Conservation (phyloP, 2,797 vertebrate species). For the Orientallactaga sibirica region DNA sequence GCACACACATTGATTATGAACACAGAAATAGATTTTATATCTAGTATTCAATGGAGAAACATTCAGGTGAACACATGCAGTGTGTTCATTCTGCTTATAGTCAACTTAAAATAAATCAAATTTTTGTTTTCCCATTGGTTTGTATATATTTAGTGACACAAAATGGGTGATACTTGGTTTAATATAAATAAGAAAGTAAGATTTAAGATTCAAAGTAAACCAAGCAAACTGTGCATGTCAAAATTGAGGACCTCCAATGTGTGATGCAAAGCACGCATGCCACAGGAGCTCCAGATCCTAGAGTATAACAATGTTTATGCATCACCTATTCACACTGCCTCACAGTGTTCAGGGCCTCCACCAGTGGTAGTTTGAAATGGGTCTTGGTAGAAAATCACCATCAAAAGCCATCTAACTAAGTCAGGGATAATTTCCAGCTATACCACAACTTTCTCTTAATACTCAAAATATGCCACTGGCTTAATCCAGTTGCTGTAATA, state of each 20-base stretch:
- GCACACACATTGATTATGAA: background rate
- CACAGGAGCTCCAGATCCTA: background rate
- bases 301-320: background rate
- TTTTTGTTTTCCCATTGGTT: background rate
- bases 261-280: background rate
- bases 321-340: background rate
- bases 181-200: background rate
- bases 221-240: background rate
- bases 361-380: background rate
- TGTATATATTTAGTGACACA: background rate
- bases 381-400: background rate
- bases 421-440: background rate
- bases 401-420: background rate
- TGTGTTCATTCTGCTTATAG: background rate
- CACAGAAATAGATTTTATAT: background rate
- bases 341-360: background rate
- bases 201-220: background rate
- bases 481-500: background rate
- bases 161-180: background rate
- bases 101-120: background rate
- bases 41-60: background rate
- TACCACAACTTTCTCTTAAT: fast-evolving
- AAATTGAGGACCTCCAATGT: background rate
- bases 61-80: background rate
- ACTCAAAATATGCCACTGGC: background rate